Conservation (phyloP, 2,888 invertebrate genomes). For the Sialis fuliginosa region DNA sequence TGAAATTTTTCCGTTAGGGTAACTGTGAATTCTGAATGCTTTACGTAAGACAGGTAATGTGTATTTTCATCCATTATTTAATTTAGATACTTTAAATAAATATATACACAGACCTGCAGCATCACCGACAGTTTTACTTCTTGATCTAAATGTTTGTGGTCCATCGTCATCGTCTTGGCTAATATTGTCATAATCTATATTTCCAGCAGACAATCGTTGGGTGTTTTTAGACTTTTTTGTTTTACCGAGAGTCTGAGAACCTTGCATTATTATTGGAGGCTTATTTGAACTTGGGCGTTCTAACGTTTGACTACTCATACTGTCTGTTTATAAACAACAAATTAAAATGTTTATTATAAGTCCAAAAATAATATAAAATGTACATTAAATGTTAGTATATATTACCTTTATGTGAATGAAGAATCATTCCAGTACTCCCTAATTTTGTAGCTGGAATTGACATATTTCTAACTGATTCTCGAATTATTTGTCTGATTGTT, state of each 20-base stretch:
- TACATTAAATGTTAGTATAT: neutral
- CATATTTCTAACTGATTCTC: constrained; percentile 95
- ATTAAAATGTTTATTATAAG: no score
- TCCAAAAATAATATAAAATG: no score
- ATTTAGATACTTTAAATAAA: no score
- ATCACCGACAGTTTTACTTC: constrained; percentile 87
- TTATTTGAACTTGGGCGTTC: constrained; percentile 31
- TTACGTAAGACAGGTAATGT: no score
- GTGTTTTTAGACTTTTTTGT: constrained; percentile 58
- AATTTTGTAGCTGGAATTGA: constrained; percentile 68
- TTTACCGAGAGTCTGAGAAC: constrained; percentile 68
- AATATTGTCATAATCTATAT: constrained; percentile 69
- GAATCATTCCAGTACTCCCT: constrained; percentile 28
- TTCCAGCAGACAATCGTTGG: constrained; percentile 66
- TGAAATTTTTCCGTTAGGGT: no score
- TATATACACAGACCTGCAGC: constrained; percentile 36
- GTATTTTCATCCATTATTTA: no score
- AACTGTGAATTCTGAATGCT: no score
- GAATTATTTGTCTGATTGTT: constrained; percentile 91
- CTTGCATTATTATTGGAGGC: constrained; percentile 36
- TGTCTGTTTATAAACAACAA: constrained; percentile 8
- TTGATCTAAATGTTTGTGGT: constrained; percentile 46
- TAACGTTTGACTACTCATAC: constrained; percentile 35
- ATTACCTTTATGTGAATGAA: constrained; percentile 5
- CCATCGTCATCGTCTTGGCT: constrained; percentile 57